A percentile compares a stretch with the other conserved stretches of the same genome.
Evolutionary conservation across 1,140 invertebrate genomes (phyloP).

Genomic region (Fopius arisanus): DNA sequence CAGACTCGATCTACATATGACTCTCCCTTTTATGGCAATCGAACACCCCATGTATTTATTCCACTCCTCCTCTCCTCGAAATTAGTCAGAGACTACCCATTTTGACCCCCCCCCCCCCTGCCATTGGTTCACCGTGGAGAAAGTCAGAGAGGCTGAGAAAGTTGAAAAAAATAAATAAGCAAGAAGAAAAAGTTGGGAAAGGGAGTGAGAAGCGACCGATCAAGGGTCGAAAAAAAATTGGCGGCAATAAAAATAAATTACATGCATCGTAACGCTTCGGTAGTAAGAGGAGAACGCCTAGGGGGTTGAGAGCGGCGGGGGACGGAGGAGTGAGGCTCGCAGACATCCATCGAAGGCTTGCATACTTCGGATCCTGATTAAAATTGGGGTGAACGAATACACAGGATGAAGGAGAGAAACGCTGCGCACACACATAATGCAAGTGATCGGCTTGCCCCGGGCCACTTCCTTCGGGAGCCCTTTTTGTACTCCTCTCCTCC

Average conservation of each 20-base stretch:
- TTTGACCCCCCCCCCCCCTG: neutral
- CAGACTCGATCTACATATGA: neutral
- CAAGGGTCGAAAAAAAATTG: constrained; percentile 65
- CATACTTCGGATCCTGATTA: constrained; percentile 64
- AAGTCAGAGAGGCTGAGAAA: neutral
- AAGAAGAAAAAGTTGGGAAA: constrained; percentile 4
- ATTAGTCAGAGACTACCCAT: constrained; percentile 3
- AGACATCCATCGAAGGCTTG: constrained; percentile 60
- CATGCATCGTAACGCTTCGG: constrained; percentile 63
- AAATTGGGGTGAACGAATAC: constrained; percentile 61
- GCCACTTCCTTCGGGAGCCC: neutral
- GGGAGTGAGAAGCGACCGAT: constrained; percentile 41
- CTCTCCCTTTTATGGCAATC: neutral
- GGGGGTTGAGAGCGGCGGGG: constrained; percentile 44
- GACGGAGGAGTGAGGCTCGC: constrained; percentile 33
- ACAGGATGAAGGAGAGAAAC: neutral
- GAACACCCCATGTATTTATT: neutral
- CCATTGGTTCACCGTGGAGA: neutral
- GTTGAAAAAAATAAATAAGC: neutral
- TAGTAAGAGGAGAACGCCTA: constrained; percentile 44
- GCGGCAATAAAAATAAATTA: constrained; percentile 67
- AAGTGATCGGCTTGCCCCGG: neutral
- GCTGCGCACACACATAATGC: neutral
- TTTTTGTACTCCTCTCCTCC: neutral
- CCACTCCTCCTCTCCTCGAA: neutral